Evolutionary conservation across 2,888 invertebrate species (phyloP).

Genomic region (Synanthedon myopaeformis): DNA sequence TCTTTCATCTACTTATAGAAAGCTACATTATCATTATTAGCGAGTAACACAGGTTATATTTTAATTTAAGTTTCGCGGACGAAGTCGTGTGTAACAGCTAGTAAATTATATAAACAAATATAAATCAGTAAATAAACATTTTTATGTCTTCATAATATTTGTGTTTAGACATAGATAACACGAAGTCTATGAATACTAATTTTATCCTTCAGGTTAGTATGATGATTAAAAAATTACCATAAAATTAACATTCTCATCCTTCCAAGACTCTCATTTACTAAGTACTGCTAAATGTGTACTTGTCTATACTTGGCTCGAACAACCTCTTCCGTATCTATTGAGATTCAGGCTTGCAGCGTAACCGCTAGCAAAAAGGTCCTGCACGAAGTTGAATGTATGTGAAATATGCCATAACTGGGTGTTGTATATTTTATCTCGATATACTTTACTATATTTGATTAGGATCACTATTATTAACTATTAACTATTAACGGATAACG

Average conservation of each 20-base stretch:
- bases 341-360: slow-evolving; percentile 7
- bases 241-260: slow-evolving; percentile 14
- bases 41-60: too few species aligned
- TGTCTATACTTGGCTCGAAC: not conserved
- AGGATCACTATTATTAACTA: too few species aligned
- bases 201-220: too few species aligned
- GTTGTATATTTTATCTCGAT: not conserved
- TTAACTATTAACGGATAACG: too few species aligned
- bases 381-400: not conserved
- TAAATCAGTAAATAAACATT: not conserved
- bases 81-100: too few species aligned
- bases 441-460: too few species aligned
- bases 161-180: not conserved
- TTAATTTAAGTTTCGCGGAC: too few species aligned
- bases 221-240: too few species aligned
- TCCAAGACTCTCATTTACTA: slow-evolving; percentile 12
- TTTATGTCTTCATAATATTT: not conserved
- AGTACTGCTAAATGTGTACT: not conserved
- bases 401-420: slow-evolving; percentile 9
- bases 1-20: too few species aligned
- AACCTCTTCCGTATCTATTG: slow-evolving; percentile 18
- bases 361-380: not conserved
- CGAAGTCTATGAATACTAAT: not conserved
- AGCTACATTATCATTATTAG: too few species aligned
- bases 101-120: too few species aligned